phyloP scores from a whole-genome alignment of 2,797 vertebrate genomes.

The Cuculus canorus region DNA sequence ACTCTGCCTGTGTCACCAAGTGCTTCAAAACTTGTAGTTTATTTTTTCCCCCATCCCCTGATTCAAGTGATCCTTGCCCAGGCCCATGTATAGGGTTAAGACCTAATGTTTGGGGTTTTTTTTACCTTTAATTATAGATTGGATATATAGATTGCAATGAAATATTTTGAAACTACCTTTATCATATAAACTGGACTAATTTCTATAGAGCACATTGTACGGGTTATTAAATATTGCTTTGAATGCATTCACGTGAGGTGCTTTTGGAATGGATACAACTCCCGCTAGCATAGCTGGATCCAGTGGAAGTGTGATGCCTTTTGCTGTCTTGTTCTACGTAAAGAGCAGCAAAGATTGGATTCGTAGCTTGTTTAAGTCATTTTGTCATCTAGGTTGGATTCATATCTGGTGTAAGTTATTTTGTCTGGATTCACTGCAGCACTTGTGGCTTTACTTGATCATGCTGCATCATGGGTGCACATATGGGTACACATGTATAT shows the following conservation, averaged over 20 bases:
- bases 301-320: background rate
- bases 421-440: background rate
- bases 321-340: background rate
- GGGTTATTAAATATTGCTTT: background rate
- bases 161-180: background rate
- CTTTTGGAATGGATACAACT: background rate
- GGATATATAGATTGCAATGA: background rate
- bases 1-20: background rate
- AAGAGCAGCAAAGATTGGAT: background rate
- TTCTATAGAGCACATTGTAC: background rate
- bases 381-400: no score
- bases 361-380: background rate
- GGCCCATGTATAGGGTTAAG: fast-evolving
- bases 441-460: background rate
- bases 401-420: no score
- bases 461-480: background rate
- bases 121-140: background rate
- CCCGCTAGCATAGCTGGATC: background rate
- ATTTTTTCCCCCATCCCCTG: background rate
- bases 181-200: background rate
- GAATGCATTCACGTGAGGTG: background rate
- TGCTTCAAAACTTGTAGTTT: background rate
- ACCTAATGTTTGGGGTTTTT: no score
- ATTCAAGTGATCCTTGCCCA: background rate
- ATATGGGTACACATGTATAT: background rate